Conservation (phyloP, 2,888 invertebrate genomes). For the Hylaea fasciaria region DNA sequence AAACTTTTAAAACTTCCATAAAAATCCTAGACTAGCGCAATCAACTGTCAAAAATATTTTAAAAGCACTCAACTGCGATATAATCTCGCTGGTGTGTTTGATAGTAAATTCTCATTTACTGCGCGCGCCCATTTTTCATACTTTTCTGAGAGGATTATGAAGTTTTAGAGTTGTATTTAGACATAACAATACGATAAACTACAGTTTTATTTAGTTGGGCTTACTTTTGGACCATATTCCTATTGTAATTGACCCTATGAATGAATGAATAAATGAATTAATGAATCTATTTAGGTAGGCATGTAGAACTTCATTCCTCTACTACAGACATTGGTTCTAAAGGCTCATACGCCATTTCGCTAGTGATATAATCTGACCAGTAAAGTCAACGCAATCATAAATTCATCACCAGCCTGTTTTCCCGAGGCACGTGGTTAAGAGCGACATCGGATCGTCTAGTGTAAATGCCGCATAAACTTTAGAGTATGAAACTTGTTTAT, state of each 20-base stretch:
- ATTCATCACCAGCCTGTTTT: too few species aligned
- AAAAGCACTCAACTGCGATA: constrained; percentile 26
- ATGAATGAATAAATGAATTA: too few species aligned
- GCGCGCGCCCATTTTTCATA: constrained; percentile 36
- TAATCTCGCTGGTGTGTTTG: constrained; percentile 11
- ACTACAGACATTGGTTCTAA: too few species aligned
- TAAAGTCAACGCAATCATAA: too few species aligned
- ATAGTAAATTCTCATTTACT: constrained; percentile 24
- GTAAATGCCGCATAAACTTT: constrained; percentile 19
- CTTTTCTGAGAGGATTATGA: constrained; percentile 42
- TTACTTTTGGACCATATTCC: too few species aligned
- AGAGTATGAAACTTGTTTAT: constrained; percentile 44
- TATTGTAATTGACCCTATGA: too few species aligned
- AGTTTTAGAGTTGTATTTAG: constrained; percentile 25
- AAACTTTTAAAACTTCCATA: background rate
- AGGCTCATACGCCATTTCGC: too few species aligned
- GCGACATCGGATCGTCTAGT: background rate
- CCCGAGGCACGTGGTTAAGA: background rate
- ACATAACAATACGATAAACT: background rate
- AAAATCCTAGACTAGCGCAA: constrained; percentile 10
- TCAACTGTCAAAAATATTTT: constrained; percentile 22
- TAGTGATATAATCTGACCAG: too few species aligned
- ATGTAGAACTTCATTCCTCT: too few species aligned
- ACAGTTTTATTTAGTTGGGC: too few species aligned
- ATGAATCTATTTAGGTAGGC: too few species aligned